Conservation (phyloP, 1,140 invertebrate genomes). For the Pollicipes pollicipes region DNA sequence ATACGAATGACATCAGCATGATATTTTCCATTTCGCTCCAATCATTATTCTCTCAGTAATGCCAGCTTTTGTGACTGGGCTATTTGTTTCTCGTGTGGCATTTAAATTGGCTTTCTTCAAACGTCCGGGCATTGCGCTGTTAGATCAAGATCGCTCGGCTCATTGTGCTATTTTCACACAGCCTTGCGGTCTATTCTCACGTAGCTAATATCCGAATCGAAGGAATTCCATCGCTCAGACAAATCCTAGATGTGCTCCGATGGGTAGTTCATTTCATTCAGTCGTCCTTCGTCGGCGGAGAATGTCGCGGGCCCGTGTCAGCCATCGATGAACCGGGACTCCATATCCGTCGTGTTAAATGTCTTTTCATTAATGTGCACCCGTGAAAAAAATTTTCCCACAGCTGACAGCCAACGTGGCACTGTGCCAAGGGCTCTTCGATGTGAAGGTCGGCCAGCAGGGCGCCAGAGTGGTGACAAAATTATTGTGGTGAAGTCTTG, state of each 20-base stretch:
- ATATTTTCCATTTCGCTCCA: not conserved
- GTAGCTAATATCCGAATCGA: not conserved
- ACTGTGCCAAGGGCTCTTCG: no score
- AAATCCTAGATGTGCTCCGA: not conserved
- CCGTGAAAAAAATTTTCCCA: no score
- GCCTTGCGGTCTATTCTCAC: no score
- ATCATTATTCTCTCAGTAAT: not conserved
- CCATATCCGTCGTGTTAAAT: not conserved
- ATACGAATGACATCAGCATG: no score
- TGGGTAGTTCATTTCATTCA: not conserved
- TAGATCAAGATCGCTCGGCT: not conserved
- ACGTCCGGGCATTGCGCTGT: not conserved
- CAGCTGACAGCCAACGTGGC: no score
- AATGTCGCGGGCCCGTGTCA: not conserved
- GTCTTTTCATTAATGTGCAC: not conserved
- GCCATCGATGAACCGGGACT: not conserved
- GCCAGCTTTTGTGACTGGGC: not conserved
- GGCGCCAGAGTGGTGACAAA: no score
- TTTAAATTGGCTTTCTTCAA: not conserved
- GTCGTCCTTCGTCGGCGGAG: not conserved
- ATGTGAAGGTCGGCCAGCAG: no score
- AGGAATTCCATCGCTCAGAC: not conserved
- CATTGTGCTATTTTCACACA: not conserved
- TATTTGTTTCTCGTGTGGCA: not conserved
- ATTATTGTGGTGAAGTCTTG: no score